phyloP scores from a whole-genome alignment of 2,797 vertebrate genomes.

The Pipistrellus pipistrellus region DNA sequence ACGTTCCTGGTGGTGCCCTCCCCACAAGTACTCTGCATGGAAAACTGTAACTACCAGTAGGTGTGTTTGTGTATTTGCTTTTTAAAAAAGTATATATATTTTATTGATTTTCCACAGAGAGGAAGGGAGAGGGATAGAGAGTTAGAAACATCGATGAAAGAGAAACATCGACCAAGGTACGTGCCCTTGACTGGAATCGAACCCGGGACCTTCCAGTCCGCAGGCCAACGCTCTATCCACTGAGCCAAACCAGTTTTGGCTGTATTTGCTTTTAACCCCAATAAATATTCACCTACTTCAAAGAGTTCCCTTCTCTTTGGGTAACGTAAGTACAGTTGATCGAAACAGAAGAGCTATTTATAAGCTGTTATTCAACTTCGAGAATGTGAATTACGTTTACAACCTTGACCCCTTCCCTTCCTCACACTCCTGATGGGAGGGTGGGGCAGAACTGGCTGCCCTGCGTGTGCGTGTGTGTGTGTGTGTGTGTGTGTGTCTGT shows the following conservation, averaged over 20 bases:
- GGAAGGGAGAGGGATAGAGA: too few species aligned
- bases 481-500: rapidly evolving
- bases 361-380: neutral
- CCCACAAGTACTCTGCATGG: neutral
- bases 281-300: neutral
- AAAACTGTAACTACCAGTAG: neutral
- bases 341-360: neutral
- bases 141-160: too few species aligned
- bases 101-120: too few species aligned
- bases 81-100: neutral
- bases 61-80: neutral
- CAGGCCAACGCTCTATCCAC: too few species aligned
- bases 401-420: neutral
- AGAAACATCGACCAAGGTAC: too few species aligned
- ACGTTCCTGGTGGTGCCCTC: neutral
- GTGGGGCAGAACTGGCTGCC: too few species aligned
- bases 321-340: neutral
- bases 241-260: too few species aligned
- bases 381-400: neutral
- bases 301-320: constrained; percentile 4
- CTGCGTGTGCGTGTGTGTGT: rapidly evolving
- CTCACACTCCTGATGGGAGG: neutral
- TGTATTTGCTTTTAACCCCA: neutral
- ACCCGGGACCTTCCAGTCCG: too few species aligned
- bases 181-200: too few species aligned